Evolutionary conservation across 2,888 invertebrate genomes (phyloP).

Genomic region (Apocheima hispidaria): DNA sequence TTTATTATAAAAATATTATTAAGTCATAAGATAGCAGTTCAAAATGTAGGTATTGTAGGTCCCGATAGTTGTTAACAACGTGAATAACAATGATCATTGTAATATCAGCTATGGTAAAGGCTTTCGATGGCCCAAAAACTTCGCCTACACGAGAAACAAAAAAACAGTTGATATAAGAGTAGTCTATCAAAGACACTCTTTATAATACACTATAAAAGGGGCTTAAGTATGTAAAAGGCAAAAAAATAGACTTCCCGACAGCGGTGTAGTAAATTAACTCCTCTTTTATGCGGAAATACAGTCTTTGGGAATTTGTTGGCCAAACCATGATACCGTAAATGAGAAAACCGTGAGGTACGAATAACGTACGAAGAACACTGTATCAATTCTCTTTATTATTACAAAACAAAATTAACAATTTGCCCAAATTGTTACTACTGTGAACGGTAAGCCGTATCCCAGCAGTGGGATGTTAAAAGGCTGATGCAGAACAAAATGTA

Average conservation of each 20-base stretch:
- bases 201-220: constrained; percentile 23
- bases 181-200: constrained; percentile 3
- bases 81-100: no score
- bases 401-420: neutral
- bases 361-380: neutral
- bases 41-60: no score
- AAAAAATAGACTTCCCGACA: constrained; percentile 35
- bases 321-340: constrained; percentile 60
- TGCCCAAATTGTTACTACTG: no score
- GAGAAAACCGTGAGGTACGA: constrained; percentile 44
- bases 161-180: neutral
- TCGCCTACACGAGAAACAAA: neutral
- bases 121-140: neutral
- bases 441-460: no score
- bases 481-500: no score
- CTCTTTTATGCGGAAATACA: constrained; percentile 56
- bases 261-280: constrained; percentile 56
- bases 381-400: neutral
- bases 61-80: no score
- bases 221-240: constrained; percentile 32
- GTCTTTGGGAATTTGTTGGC: constrained; percentile 63
- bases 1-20: no score
- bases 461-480: no score
- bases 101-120: no score
- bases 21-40: no score